Percentiles rank a stretch among this genome's conserved stretches.
Conservation (phyloP, 2,888 invertebrate genomes). For the Microplitis deprimator region DNA sequence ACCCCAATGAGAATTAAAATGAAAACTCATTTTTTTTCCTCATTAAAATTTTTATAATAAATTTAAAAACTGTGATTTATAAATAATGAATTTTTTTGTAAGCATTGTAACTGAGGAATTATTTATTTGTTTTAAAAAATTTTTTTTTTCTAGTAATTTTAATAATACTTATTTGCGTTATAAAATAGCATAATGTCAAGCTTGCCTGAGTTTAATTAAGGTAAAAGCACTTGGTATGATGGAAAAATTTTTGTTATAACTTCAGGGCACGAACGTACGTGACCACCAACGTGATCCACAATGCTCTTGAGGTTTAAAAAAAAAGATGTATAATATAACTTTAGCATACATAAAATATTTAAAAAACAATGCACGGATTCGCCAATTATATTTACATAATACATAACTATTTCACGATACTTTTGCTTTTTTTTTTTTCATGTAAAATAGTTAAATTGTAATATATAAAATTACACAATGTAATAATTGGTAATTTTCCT, state of each 20-base stretch:
- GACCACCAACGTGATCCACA: not conserved
- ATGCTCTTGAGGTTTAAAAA: constrained; percentile 5
- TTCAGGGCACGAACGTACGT: constrained; percentile 36
- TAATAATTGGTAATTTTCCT: not conserved
- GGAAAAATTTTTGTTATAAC: constrained; percentile 42
- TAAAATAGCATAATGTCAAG: constrained; percentile 3
- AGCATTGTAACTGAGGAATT: no score
- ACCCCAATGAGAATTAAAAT: not conserved
- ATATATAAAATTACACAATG: no score
- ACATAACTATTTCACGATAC: no score
- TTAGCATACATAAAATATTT: constrained; percentile 6
- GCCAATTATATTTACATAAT: no score
- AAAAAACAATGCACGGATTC: constrained; percentile 14
- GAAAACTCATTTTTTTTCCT: not conserved
- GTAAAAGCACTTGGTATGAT: constrained; percentile 45
- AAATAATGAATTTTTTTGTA: no score
- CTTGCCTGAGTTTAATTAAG: constrained; percentile 44
- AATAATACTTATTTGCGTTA: no score
- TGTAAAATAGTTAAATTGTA: no score
- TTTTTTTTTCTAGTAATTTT: no score
- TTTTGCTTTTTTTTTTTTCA: no score
- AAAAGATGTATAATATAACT: not conserved
- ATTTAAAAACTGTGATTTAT: not conserved
- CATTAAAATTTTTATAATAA: not conserved
- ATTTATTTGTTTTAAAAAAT: no score